These are phyloP conservation scores for Cherax quadricarinatus DNA, from an alignment of 1,140 invertebrate genomes.

Conservation along the genomic window DNA sequence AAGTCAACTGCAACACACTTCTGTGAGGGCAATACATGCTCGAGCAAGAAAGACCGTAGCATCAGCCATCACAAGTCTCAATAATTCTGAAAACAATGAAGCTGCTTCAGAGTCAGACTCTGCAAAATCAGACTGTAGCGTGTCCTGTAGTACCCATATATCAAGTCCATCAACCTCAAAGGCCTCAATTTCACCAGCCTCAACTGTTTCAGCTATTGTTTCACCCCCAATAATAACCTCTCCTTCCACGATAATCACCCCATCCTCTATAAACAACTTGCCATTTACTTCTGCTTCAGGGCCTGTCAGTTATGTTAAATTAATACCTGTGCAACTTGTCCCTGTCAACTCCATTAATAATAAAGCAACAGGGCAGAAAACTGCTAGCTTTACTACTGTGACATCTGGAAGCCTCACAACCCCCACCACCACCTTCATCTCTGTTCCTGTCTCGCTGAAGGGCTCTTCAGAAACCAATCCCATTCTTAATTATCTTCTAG, in stretches of 20 bases:
- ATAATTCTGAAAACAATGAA: constrained; percentile 7
- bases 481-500: constrained; percentile 48
- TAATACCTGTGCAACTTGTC: constrained; percentile 60
- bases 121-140: not conserved
- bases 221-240: constrained; percentile 1
- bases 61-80: constrained; percentile 20
- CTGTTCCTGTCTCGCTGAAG: constrained; percentile 48
- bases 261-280: constrained; percentile 21
- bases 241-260: constrained; percentile 23
- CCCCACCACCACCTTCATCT: constrained; percentile 61
- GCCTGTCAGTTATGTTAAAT: constrained; percentile 54
- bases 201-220: not conserved
- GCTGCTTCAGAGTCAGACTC: constrained; percentile 12
- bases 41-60: constrained; percentile 25
- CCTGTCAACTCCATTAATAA: constrained; percentile 38
- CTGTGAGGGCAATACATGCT: constrained; percentile 34
- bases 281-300: constrained; percentile 23
- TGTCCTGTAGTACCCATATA: not conserved
- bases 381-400: not conserved
- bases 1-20: constrained; percentile 64
- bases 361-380: not conserved
- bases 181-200: not conserved
- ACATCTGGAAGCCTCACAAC: constrained; percentile 1
- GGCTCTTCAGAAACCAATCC: constrained; percentile 17
- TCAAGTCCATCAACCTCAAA: not conserved